These are phyloP conservation scores for Discoglossus pictus DNA, from an alignment of 2,797 vertebrate species.

Conservation along the genomic window DNA sequence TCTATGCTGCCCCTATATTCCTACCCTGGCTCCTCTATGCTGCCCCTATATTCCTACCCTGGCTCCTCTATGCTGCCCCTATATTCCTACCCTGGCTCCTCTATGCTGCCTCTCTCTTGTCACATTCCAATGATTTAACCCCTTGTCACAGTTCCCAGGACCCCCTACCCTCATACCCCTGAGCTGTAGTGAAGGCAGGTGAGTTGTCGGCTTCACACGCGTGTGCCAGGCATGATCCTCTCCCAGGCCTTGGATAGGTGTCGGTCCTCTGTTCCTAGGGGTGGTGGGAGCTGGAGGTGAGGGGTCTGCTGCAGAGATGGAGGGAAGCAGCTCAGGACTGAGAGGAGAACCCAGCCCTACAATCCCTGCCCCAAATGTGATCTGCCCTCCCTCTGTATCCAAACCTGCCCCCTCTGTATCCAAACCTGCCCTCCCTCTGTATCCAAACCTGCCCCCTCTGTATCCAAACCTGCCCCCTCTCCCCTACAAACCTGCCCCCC, in stretches of 20 bases:
- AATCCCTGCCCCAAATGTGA: conserved; percentile 46
- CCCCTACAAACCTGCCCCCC: conserved; percentile 31
- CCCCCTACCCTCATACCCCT: conserved; percentile 33
- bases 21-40: too few relatives aligned
- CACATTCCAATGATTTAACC: too few relatives aligned
- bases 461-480: conserved; percentile 20
- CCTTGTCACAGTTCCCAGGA: neutral
- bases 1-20: too few relatives aligned
- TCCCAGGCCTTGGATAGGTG: conserved; percentile 11
- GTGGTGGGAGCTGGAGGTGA: conserved; percentile 16
- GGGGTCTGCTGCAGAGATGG: conserved; percentile 33
- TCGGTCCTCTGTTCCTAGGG: conserved; percentile 27
- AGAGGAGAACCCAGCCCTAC: conserved; percentile 35
- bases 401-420: conserved; percentile 34
- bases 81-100: too few relatives aligned
- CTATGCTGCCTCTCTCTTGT: too few relatives aligned
- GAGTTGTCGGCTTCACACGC: conserved; percentile 38
- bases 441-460: conserved; percentile 32
- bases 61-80: too few relatives aligned
- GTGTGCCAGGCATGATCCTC: conserved; percentile 44
- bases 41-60: too few relatives aligned
- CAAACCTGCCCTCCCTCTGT: conserved; percentile 20
- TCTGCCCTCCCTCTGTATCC: conserved; percentile 31
- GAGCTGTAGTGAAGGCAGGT: conserved; percentile 40
- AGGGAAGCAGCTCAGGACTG: conserved; percentile 39